phyloP scores from a whole-genome alignment of 2,113 vertebrate species.

The Danionella cerebrum region DNA sequence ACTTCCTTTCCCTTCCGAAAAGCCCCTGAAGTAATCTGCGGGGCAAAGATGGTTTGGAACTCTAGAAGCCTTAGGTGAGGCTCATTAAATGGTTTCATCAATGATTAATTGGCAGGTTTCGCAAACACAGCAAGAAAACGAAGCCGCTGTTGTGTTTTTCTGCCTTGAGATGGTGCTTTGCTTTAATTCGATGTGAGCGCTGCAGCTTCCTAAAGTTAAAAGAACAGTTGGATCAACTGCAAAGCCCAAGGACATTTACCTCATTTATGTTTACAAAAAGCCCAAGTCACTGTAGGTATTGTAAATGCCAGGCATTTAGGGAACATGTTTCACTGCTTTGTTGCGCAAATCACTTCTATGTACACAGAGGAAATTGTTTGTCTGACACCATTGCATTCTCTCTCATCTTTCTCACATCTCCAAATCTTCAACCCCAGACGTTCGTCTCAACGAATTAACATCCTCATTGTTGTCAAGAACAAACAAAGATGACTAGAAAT shows the following conservation, averaged over 20 bases:
- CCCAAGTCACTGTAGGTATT: conserved; percentile 63
- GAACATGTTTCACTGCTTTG: conserved; percentile 56
- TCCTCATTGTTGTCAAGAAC: conserved; percentile 10
- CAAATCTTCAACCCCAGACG: background rate
- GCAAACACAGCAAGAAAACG: conserved; percentile 27
- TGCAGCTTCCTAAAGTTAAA: conserved; percentile 32
- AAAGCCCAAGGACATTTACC: conserved; percentile 56
- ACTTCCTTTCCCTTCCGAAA: background rate
- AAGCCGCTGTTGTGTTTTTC: conserved; percentile 10
- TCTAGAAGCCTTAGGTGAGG: conserved; percentile 16
- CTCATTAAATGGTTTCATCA: conserved; percentile 35
- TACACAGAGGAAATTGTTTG: conserved; percentile 46
- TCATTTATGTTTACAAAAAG: conserved; percentile 63
- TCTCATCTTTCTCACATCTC: conserved; percentile 29
- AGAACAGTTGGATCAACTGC: conserved; percentile 52
- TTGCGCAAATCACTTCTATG: conserved; percentile 39
- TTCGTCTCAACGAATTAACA: background rate
- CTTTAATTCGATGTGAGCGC: conserved; percentile 37
- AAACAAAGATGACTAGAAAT: conserved; percentile 16
- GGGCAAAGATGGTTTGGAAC: background rate
- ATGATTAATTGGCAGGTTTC: conserved; percentile 33
- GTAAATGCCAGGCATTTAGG: conserved; percentile 63
- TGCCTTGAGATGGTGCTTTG: conserved; percentile 22
- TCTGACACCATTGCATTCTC: conserved; percentile 32
- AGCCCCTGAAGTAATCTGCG: background rate